Conservation (phyloP, 2,797 vertebrate species). For the Odontamblyopus rebecca region DNA sequence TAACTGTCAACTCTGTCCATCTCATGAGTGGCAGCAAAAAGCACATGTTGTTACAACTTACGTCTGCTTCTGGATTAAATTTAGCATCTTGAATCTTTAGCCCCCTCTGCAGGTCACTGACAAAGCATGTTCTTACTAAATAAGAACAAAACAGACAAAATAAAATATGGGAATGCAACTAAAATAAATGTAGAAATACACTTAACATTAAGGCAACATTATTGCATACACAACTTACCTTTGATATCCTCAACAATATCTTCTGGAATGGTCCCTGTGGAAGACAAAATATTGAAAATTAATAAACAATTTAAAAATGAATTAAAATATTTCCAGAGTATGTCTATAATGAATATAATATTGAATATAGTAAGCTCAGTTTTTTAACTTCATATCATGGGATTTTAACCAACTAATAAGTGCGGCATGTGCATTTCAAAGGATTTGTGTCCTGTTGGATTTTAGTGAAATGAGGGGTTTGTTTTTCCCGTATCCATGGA, state of each 20-base stretch:
- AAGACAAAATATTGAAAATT: background rate
- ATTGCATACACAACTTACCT: conserved; percentile 72
- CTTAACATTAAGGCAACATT: background rate
- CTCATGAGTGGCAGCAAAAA: too few relatives aligned
- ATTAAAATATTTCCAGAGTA: too few relatives aligned
- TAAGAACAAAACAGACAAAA: background rate
- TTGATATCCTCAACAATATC: conserved; percentile 95
- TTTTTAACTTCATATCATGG: too few relatives aligned
- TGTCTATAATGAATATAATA: too few relatives aligned
- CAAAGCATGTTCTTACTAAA: conserved; percentile 88
- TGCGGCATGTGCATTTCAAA: too few relatives aligned
- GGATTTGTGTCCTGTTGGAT: too few relatives aligned
- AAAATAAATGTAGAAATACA: too few relatives aligned
- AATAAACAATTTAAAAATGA: background rate
- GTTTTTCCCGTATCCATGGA: too few relatives aligned
- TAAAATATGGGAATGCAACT: background rate
- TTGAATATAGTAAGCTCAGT: too few relatives aligned
- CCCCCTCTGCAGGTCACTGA: conserved; percentile 93
- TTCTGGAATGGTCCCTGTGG: conserved; percentile 87
- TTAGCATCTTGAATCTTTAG: conserved; percentile 93
- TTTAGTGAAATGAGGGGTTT: too few relatives aligned
- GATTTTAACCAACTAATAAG: too few relatives aligned
- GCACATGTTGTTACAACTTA: conserved; percentile 48
- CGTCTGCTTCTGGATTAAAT: conserved; percentile 93
- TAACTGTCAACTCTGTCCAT: too few relatives aligned